Conservation (phyloP, 2,797 vertebrate genomes). For the Hypotaenidia okinawae region DNA sequence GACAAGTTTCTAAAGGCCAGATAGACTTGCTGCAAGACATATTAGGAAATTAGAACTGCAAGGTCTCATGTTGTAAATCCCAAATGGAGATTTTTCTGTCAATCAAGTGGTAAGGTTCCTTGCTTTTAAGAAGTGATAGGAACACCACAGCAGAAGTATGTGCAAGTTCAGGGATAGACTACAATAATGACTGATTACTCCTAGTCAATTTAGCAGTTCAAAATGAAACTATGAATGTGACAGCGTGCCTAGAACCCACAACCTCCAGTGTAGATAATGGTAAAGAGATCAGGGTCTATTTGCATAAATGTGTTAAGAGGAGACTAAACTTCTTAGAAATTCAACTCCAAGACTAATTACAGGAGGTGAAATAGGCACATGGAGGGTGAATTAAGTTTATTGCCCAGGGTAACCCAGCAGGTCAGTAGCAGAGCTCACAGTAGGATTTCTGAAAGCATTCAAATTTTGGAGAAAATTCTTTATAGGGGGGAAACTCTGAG, state of each 20-base stretch:
- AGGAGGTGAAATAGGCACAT: not conserved
- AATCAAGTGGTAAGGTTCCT: not conserved
- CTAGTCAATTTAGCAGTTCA: not conserved
- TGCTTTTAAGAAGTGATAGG: not conserved
- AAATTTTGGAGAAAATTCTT: not conserved
- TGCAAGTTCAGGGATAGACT: not conserved
- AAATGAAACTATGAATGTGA: not conserved
- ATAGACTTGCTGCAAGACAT: not conserved
- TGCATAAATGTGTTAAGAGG: not conserved
- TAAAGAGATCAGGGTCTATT: not conserved
- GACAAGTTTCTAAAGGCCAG: not conserved
- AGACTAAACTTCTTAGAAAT: not conserved
- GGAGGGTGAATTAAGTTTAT: not conserved
- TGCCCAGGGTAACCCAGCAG: not conserved
- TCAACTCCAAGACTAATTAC: not conserved
- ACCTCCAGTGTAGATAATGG: not conserved
- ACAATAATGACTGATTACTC: not conserved
- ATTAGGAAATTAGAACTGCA: not conserved
- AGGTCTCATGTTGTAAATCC: not conserved
- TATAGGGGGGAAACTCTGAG: not conserved
- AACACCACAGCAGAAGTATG: not conserved
- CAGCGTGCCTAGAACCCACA: not conserved
- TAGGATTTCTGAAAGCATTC: not conserved
- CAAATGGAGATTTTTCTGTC: not conserved
- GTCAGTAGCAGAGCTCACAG: not conserved